Percentiles rank a stretch among this genome's conserved stretches.
Evolutionary conservation across 2,113 vertebrate species (phyloP).

Genomic region (Zeus faber): DNA sequence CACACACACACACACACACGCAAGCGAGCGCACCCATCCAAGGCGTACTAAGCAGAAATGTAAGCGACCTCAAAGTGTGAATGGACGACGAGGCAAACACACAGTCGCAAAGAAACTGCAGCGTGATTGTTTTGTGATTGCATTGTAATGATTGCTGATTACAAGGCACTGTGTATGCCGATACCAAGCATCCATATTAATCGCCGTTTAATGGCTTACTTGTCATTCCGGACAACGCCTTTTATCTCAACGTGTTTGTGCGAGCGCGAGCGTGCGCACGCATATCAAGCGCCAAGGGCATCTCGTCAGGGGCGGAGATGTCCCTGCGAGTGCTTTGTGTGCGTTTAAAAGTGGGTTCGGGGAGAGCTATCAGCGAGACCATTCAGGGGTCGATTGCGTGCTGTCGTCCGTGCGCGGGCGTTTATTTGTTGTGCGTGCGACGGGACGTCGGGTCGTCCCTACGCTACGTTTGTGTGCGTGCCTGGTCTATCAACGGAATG

Average conservation of each 20-base stretch:
- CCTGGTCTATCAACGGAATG: too few relatives aligned
- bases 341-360: too few relatives aligned
- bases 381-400: too few relatives aligned
- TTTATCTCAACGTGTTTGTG: neutral
- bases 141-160: conserved; percentile 50
- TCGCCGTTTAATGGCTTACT: conserved; percentile 38
- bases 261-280: neutral
- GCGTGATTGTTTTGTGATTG: conserved; percentile 55
- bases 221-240: conserved; percentile 25
- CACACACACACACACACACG: conserved; percentile 15
- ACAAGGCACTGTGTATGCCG: conserved; percentile 46
- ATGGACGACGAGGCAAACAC: too few relatives aligned
- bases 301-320: neutral
- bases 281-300: neutral
- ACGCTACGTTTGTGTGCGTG: too few relatives aligned
- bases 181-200: conserved; percentile 49
- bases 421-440: too few relatives aligned
- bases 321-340: neutral
- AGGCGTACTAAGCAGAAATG: too few relatives aligned
- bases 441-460: too few relatives aligned
- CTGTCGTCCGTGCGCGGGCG: too few relatives aligned
- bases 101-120: conserved; percentile 41
- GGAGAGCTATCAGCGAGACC: too few relatives aligned
- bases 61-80: too few relatives aligned
- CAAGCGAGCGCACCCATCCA: conserved; percentile 22